Evolutionary conservation across 2,888 invertebrate genomes (phyloP), one percentile per base, ranked within the genome.

Genomic region (Melanchra persicariae): DNA sequence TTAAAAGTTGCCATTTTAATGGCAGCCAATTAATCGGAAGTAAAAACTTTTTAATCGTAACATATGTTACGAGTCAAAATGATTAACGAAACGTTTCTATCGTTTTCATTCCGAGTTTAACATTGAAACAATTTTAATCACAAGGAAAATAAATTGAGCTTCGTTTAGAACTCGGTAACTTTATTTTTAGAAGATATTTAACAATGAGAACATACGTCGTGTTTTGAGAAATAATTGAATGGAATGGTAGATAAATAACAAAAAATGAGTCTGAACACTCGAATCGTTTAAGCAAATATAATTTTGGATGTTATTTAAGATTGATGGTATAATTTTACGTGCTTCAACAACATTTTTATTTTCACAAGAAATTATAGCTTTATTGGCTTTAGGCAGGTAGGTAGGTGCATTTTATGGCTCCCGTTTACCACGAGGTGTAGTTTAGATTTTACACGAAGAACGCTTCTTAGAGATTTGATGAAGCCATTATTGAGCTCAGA

Each of bases 31-130:
- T 51, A 61, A 80, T 76, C 47, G 40, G 30, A 52, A 52, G 72
- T 59, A 45, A 64, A 61, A 64, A 40, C 75, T 61, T 62, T 58
- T 43, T n/a, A 62, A 66, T 75, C 47, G 76, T 62, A 66, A 49
- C 81, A 81, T 40, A 65, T 62, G 81, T 19, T 65, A 34, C 51
- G 5, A 58, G 47, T 43, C 26, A 58, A 17, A 52, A 58, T 62
- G 57, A 77, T 75, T 61, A 47, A 74, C 51, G 47, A 43, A 47
- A n/a, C 40, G 64, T 51, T 78, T 54, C 24, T 40, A 52, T 51
- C 54, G 43, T 9, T 74, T 61, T 22, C 47, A 62, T 62, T 66
- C 1, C 8, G 15, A 75, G 37, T 66, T 40, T 17, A 54, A 26
- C 24, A 51, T 62, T 12, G 5, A 55, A 76, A 63, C 22, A 76